Base-by-base conservation (phyloP, 1,140 invertebrate species). In the Ceratoteleas bidentatus region DNA sequence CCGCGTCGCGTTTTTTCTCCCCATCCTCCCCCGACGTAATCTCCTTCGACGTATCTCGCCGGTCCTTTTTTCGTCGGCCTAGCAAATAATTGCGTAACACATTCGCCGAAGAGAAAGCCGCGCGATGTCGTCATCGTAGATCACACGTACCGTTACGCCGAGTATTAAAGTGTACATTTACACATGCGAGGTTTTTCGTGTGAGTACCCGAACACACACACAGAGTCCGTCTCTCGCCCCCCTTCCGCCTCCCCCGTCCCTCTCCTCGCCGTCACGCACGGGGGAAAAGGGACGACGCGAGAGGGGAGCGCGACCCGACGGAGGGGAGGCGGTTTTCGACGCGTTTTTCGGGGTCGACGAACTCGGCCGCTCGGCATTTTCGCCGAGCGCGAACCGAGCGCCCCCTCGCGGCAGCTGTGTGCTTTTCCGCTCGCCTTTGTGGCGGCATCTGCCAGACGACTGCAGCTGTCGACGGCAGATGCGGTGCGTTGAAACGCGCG, bases 401-500 rank as follows among this genome's bases (percentile, higher is more conserved):
- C n/a, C n/a, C n/a, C n/a, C n/a, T n/a, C n/a, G n/a, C n/a, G n/a
- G n/a, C n/a, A n/a, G n/a, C n/a, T n/a, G n/a, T 85, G 84, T 56
- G 66, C 66, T 69, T 85, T 80, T 74, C 72, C 62, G 57, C n/a
- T n/a, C 74, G 69, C 81, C 70, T 77, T 75, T 72, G 45, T 56
- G 74, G 66, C 64, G 79, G 86, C 89, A 90, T 89, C 89, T 90
- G 90, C 81, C 62, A 82, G 58, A 84, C 78, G 61, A 57, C 57
- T 74, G 83, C 88, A 88, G 88, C 87, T 87, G 88, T 80, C 73
- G 84, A 16, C 62, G 81, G 81, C 86, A 88, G 86, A 87, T 87
- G 86, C 69, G 32, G 36, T 34, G n/a, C 34, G n/a, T n/a, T n/a
- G n/a, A n/a, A n/a, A n/a, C n/a, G n/a, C n/a, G n/a, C n/a, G n/a